phyloP scores from a whole-genome alignment of 2,797 vertebrate species.

The Enteromius treurensis region DNA sequence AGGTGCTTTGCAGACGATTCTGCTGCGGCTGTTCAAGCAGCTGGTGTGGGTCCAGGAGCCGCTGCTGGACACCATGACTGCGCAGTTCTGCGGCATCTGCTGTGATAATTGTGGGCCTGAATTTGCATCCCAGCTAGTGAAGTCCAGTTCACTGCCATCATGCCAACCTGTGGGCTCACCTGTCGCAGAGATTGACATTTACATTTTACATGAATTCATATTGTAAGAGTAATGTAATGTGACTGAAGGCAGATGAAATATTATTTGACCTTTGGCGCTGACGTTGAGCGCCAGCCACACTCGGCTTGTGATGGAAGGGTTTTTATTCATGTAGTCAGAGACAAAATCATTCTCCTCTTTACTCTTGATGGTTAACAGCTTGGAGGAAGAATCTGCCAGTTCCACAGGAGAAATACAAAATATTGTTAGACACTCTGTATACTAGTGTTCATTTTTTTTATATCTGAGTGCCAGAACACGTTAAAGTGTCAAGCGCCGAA shows the following conservation, averaged over 20 bases:
- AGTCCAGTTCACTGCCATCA: constrained; percentile 83
- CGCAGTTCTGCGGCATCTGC: constrained; percentile 69
- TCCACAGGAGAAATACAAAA: neutral
- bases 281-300: constrained; percentile 87
- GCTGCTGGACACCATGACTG: constrained; percentile 78
- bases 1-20: constrained; percentile 88
- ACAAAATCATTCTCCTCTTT: constrained; percentile 92
- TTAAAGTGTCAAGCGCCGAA: no score
- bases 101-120: neutral
- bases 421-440: neutral
- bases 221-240: no score
- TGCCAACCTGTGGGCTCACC: constrained; percentile 74
- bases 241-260: no score
- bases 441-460: no score
- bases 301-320: constrained; percentile 84
- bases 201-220: neutral
- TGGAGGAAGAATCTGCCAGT: constrained; percentile 79
- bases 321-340: constrained; percentile 77
- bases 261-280: constrained; percentile 71
- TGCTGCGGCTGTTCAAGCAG: constrained; percentile 79
- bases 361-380: constrained; percentile 84
- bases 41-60: constrained; percentile 83
- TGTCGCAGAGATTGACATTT: neutral
- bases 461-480: no score
- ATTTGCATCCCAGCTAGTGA: constrained; percentile 81